Evolutionary conservation across 2,797 vertebrate species (phyloP), one percentile per base, ranked within the genome.

Genomic region (Sebastes nivosus): DNA sequence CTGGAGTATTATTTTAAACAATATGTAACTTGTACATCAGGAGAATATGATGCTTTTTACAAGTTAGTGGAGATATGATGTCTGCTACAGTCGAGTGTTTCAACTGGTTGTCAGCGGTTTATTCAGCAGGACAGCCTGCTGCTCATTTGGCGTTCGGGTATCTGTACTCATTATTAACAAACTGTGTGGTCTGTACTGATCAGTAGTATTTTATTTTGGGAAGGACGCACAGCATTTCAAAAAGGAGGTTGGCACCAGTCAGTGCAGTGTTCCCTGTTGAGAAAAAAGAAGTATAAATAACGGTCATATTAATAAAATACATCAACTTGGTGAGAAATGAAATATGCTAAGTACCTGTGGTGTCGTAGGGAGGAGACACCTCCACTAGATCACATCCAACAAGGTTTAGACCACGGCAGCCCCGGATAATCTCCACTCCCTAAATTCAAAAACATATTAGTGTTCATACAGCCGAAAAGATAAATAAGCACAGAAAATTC

Each of bases 371-470:
- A 0, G 98, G 98, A 1, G 98, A 96, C 0, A 99, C 97, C 90
- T 99, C 98, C 25, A 99, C 98, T 0, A 99, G 95, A 88, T 99
- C 98, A 72, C 98, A 98, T 11, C 98, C 98, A 18, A 99, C 96
- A 1, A 99, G 86, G 22, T 96, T 97, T 60, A 99, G 91, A 13
- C 97, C 97, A 71, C 94, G 95, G 78, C 97, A 98, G 36, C 98
- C 98, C 1, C 97, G 96, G 79, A 99, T 96, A 13, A 99, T 97
- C 93, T 99, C 97, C 85, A 99, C 91, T 60, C 95, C 98, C 98
- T 99, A n/a, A 30, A 72, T 32, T 46, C 1, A 42, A 25, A 29
- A 36, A 2, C 3, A 0, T 11, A 54, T 57, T 13, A 2, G 13
- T 8, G 25, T 54, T 67, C 4, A 73, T 32, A 25, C 4, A 65